These are phyloP conservation scores for Heteromurus nitidus DNA, from an alignment of 2,888 invertebrate genomes.

Conservation along the genomic window DNA sequence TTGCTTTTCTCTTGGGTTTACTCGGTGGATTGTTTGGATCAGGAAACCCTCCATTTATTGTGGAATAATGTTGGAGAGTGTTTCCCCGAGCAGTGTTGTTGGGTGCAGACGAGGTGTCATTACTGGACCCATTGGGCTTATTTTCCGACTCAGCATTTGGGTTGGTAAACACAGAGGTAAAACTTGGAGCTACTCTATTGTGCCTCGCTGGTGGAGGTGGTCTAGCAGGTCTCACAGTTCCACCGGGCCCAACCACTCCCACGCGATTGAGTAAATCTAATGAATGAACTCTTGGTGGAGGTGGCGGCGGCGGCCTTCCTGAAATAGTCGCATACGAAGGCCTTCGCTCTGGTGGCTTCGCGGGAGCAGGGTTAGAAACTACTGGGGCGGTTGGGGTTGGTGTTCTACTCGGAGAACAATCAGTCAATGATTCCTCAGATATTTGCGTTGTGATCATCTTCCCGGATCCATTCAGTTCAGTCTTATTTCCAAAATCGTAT, in stretches of 20 bases:
- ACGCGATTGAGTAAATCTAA: conserved; percentile 71
- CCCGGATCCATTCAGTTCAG: conserved; percentile 42
- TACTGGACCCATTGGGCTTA: conserved; percentile 12
- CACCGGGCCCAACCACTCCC: conserved; percentile 51
- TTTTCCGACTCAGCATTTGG: conserved; percentile 52
- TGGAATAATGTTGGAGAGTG: neutral
- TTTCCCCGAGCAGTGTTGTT: conserved; percentile 3
- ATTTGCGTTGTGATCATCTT: conserved; percentile 49
- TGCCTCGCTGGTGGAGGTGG: conserved; percentile 72
- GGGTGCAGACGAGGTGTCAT: conserved; percentile 3
- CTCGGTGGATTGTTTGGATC: conserved; percentile 68
- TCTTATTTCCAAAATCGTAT: conserved; percentile 61
- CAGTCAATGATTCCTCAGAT: conserved; percentile 49
- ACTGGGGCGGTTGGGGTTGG: conserved; percentile 43
- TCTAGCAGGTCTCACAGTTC: conserved; percentile 68
- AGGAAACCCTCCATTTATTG: conserved; percentile 31
- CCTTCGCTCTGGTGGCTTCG: conserved; percentile 32
- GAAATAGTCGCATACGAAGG: conserved; percentile 54
- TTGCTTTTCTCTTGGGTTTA: conserved; percentile 72
- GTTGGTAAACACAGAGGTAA: conserved; percentile 71
- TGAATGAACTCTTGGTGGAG: conserved; percentile 72
- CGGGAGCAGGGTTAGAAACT: neutral
- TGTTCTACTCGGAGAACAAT: conserved; percentile 43
- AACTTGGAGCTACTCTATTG: conserved; percentile 71
- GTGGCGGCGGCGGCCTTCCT: conserved; percentile 72